A percentile compares a stretch with the other conserved stretches of the same genome.
phyloP scores from a whole-genome alignment of 2,888 invertebrate species.

The Norana najaformis region DNA sequence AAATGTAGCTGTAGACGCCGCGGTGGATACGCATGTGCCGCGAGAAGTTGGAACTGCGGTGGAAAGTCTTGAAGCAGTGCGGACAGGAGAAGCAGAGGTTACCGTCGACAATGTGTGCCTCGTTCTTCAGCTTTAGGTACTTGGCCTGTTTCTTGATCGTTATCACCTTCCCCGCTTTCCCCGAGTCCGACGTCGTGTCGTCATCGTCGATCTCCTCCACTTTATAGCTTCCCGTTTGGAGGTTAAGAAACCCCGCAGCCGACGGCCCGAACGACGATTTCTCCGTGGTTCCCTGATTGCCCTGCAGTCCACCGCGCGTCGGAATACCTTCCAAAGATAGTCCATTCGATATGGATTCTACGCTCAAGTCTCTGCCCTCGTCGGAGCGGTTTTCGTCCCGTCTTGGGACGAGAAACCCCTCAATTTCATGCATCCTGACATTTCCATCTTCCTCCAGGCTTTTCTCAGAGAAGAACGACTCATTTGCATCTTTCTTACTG shows the following conservation, averaged over 20 bases:
- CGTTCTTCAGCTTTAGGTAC: conserved; percentile 42
- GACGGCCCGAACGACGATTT: neutral
- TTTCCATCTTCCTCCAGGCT: neutral
- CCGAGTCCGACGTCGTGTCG: conserved; percentile 26
- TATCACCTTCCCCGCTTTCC: conserved; percentile 35
- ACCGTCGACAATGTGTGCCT: conserved; percentile 43
- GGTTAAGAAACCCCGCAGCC: conserved; percentile 17
- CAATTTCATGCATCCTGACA: neutral
- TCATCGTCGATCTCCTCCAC: conserved; percentile 28
- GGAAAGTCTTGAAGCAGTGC: conserved; percentile 43
- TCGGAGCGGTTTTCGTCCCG: neutral
- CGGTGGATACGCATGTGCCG: conserved; percentile 46
- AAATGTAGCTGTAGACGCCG: conserved; percentile 44
- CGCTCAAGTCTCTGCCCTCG: neutral
- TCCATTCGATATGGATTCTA: neutral
- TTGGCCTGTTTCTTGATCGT: conserved; percentile 44
- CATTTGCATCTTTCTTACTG: neutral
- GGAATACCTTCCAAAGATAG: neutral
- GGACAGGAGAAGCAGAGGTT: conserved; percentile 43
- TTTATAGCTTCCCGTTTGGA: conserved; percentile 35
- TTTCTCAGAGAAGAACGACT: neutral
- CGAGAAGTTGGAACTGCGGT: conserved; percentile 45
- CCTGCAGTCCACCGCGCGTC: neutral
- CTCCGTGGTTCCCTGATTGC: neutral
- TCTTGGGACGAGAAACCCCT: neutral